A percentile compares a stretch with the other conserved stretches of the same genome.
These are phyloP conservation scores for Manis pentadactyla DNA, from an alignment of 2,797 vertebrate species.

Conservation along the genomic window DNA sequence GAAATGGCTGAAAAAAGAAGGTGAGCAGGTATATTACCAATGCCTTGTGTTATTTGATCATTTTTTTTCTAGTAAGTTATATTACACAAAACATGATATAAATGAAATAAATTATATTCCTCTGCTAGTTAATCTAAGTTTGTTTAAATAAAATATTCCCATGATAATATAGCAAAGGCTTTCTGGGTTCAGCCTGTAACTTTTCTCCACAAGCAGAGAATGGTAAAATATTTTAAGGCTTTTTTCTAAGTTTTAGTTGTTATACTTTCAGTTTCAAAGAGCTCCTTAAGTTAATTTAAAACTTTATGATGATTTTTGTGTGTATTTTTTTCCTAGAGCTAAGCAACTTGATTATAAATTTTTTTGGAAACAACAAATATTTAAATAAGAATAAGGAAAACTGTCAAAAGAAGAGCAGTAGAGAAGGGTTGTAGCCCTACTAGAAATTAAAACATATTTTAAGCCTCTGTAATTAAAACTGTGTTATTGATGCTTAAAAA, in stretches of 20 bases:
- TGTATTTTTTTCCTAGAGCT: background rate
- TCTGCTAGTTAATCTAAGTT: slow-evolving; percentile 1
- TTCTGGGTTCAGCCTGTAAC: background rate
- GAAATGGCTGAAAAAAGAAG: slow-evolving; percentile 99
- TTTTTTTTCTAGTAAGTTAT: background rate
- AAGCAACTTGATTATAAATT: slow-evolving; percentile 1
- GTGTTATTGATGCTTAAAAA: background rate
- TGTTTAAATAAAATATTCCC: background rate
- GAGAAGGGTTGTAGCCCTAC: background rate
- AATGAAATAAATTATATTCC: background rate
- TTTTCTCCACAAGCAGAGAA: slow-evolving; percentile 7
- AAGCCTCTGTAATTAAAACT: background rate
- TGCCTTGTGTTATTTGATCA: background rate
- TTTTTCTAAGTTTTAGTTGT: background rate
- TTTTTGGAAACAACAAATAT: slow-evolving; percentile 5
- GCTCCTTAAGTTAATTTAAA: background rate
- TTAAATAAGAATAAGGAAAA: background rate
- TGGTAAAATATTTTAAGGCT: background rate
- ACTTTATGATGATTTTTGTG: background rate
- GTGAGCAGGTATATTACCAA: slow-evolving; percentile 84
- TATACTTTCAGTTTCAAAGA: slow-evolving; percentile 13
- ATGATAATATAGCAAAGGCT: background rate
- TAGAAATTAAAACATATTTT: background rate
- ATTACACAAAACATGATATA: background rate
- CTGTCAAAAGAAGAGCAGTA: background rate